These are phyloP conservation scores for Ophioderma brevispina DNA, from an alignment of 35 echinoderm and acorn worm species.

Conservation along the genomic window DNA sequence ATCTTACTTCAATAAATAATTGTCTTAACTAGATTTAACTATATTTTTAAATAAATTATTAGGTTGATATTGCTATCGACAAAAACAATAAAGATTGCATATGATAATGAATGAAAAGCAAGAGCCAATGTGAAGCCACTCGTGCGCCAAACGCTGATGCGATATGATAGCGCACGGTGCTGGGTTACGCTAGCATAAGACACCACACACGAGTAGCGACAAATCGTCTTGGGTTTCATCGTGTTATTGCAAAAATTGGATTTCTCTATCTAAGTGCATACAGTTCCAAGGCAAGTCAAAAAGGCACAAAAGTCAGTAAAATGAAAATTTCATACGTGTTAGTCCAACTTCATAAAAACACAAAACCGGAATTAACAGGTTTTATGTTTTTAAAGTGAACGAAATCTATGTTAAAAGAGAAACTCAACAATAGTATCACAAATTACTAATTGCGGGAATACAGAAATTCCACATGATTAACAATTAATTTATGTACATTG, in stretches of 20 bases:
- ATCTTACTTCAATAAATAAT: background rate
- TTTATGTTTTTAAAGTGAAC: background rate
- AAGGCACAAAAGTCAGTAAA: background rate
- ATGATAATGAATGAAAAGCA: background rate
- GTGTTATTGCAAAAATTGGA: background rate
- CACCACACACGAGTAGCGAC: constrained; percentile 11
- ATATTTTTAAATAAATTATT: background rate
- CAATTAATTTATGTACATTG: background rate
- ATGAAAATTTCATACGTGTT: background rate
- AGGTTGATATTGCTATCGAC: background rate
- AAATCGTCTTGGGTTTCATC: background rate
- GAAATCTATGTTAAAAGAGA: background rate
- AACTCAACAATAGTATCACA: background rate
- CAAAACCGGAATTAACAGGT: background rate
- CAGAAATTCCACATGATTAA: background rate
- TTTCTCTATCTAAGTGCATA: constrained; percentile 1
- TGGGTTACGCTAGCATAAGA: background rate
- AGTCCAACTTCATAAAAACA: background rate
- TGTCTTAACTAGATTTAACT: background rate
- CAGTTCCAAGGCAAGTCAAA: background rate
- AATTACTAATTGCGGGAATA: background rate
- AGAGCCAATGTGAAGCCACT: background rate
- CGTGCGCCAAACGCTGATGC: background rate
- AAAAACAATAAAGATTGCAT: background rate
- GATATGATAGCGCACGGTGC: background rate